Conservation (phyloP, 2,888 invertebrate genomes). For the Tetheella fluctuosa region DNA sequence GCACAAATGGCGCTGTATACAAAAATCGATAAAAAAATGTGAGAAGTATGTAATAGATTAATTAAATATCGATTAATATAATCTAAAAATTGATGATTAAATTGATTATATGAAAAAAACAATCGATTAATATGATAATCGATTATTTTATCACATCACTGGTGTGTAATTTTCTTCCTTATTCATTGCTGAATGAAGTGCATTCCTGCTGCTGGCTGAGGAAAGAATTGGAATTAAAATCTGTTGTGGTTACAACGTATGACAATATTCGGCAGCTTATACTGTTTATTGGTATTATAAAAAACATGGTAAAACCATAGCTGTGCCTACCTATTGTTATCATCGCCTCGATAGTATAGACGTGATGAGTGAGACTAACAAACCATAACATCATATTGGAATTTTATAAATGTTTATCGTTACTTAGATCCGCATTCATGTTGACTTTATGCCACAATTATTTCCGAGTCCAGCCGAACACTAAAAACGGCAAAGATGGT, state of each 20-base stretch:
- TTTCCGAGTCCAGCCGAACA: slow-evolving; percentile 69
- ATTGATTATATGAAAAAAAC: no score
- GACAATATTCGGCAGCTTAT: not conserved
- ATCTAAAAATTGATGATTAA: no score
- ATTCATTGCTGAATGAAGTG: not conserved
- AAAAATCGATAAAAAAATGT: no score
- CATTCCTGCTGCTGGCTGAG: not conserved
- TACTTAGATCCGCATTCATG: slow-evolving; percentile 62
- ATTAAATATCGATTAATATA: no score
- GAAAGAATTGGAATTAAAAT: no score
- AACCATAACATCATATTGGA: slow-evolving; percentile 31
- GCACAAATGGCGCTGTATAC: no score
- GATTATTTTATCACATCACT: no score
- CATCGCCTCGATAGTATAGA: slow-evolving; percentile 27
- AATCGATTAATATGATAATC: no score
- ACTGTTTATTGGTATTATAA: not conserved
- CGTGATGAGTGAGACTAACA: slow-evolving; percentile 28
- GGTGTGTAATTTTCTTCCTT: no score
- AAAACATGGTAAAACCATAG: slow-evolving; percentile 8
- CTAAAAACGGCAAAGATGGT: slow-evolving; percentile 72
- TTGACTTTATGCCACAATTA: slow-evolving; percentile 82
- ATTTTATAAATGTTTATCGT: slow-evolving; percentile 26
- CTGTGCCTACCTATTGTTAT: no score
- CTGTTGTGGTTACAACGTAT: not conserved
- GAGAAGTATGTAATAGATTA: no score